Conservation (phyloP, 2,113 vertebrate species). For the Psilopogon haemacephalus region DNA sequence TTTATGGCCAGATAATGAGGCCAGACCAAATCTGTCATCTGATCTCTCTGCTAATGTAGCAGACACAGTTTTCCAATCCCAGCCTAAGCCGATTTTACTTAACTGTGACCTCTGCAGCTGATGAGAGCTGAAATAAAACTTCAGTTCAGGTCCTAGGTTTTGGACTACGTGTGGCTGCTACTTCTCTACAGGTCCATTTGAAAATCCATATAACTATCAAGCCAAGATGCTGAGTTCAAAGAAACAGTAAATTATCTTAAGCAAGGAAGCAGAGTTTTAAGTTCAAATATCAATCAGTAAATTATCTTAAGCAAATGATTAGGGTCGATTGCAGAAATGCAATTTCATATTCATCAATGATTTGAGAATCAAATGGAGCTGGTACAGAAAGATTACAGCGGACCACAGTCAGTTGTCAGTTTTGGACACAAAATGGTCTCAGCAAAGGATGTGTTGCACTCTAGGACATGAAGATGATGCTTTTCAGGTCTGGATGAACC, state of each 20-base stretch:
- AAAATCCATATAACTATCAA: background rate
- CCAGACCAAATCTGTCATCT: conserved; percentile 57
- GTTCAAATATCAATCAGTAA: too few relatives aligned
- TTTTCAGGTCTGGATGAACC: background rate
- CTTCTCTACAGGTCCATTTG: background rate
- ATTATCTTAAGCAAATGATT: background rate
- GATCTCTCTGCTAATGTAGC: conserved; percentile 69
- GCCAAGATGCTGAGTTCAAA: background rate
- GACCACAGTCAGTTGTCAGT: background rate
- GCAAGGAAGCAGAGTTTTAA: too few relatives aligned
- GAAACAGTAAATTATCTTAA: background rate
- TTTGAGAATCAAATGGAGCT: background rate
- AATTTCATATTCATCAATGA: background rate
- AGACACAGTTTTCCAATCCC: conserved; percentile 50
- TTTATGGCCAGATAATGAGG: conserved; percentile 66
- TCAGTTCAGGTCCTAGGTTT: background rate
- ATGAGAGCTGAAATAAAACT: conserved; percentile 19
- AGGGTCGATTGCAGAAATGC: fast-evolving
- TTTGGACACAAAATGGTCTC: background rate
- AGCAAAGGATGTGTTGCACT: background rate
- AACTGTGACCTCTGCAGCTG: conserved; percentile 45
- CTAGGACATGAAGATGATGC: background rate
- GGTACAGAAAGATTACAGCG: background rate
- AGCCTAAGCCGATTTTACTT: conserved; percentile 41
- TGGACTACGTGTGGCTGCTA: background rate